Conservation (phyloP, 2,888 invertebrate genomes). For the Incurvaria masculella region DNA sequence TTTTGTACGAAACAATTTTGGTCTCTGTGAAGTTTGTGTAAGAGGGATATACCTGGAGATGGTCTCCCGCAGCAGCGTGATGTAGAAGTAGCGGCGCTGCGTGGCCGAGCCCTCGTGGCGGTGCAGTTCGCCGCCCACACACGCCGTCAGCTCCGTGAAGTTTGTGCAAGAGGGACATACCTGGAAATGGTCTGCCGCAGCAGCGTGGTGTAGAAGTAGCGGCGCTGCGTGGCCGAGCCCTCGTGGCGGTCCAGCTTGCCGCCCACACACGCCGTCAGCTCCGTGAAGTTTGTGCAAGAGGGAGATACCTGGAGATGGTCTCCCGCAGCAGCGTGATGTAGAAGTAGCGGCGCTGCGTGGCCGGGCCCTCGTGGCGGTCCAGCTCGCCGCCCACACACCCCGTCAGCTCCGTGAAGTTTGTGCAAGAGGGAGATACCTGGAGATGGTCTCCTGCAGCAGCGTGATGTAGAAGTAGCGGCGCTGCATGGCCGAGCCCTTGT, state of each 20-base stretch:
- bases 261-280: slow-evolving; percentile 88
- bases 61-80: slow-evolving; percentile 92
- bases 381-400: slow-evolving; percentile 87
- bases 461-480: slow-evolving; percentile 96
- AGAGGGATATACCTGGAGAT: slow-evolving; percentile 74
- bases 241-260: slow-evolving; percentile 89
- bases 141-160: slow-evolving; percentile 93
- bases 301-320: slow-evolving; percentile 79
- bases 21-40: too few relatives aligned
- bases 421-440: too few relatives aligned
- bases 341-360: slow-evolving; percentile 84
- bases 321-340: slow-evolving; percentile 95
- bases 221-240: slow-evolving; percentile 72
- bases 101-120: slow-evolving; percentile 82
- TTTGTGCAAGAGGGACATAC: too few relatives aligned
- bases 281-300: slow-evolving; percentile 99
- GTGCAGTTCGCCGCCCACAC: slow-evolving; percentile 89
- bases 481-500: slow-evolving; percentile 78
- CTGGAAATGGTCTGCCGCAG: slow-evolving; percentile 89
- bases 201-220: slow-evolving; percentile 96
- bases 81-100: slow-evolving; percentile 91
- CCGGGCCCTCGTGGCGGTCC: slow-evolving; percentile 85
- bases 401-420: slow-evolving; percentile 97
- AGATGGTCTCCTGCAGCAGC: slow-evolving; percentile 89
- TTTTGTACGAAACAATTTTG: too few relatives aligned